Evolutionary conservation across 2,888 invertebrate genomes (phyloP).

Genomic region (Chloromyia formosa): DNA sequence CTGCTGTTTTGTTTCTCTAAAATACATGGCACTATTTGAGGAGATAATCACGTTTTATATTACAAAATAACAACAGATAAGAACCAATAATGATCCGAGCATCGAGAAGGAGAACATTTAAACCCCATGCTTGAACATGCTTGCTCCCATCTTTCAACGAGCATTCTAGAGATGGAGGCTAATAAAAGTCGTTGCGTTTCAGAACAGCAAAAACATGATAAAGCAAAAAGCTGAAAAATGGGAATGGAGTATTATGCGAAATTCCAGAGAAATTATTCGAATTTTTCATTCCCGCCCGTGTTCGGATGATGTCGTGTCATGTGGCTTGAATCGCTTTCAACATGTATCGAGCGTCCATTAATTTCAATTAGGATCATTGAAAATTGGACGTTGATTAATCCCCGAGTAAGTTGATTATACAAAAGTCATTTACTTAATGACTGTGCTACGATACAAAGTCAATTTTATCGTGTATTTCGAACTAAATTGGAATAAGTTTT

Average conservation of each 20-base stretch:
- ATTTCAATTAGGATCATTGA: slow-evolving; percentile 1
- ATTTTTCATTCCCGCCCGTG: not conserved
- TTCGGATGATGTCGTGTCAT: not conserved
- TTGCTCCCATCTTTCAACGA: too few relatives aligned
- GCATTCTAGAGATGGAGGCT: too few relatives aligned
- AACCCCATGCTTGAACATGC: too few relatives aligned
- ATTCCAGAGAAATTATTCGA: not conserved
- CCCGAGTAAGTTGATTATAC: not conserved
- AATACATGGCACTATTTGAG: slow-evolving; percentile 23
- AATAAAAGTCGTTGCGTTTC: not conserved
- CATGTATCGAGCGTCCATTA: not conserved
- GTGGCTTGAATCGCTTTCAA: not conserved
- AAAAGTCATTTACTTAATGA: not conserved
- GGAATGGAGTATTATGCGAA: not conserved
- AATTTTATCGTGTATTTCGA: not conserved
- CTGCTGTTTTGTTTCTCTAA: slow-evolving; percentile 13
- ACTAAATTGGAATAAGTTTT: not conserved
- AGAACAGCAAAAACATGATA: not conserved
- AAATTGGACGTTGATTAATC: slow-evolving; percentile 13
- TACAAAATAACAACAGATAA: slow-evolving; percentile 33
- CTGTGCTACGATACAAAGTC: not conserved
- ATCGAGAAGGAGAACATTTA: too few relatives aligned
- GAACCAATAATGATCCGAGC: slow-evolving; percentile 9
- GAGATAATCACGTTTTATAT: slow-evolving; percentile 37
- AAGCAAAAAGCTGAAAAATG: not conserved